Base-by-base conservation (phyloP, 2,888 invertebrate genomes). In the Dusona sp. region DNA sequence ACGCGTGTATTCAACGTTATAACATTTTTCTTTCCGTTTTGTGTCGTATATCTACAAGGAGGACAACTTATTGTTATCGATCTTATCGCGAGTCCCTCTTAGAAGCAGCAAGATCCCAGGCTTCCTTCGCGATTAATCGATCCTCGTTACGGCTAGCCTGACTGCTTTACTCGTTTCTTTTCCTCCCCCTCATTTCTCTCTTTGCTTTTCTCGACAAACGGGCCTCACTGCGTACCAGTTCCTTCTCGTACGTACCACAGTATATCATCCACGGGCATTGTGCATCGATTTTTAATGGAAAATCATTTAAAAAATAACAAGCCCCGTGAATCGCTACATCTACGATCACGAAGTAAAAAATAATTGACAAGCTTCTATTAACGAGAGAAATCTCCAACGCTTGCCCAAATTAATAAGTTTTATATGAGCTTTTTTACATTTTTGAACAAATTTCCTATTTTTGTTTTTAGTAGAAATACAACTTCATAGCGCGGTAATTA, bases 41-140 rank as follows among this genome's bases (percentile, higher is more conserved):
- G 4, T 16, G 8, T 29, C 16, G 48, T 33, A 22, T 11, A 64
- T 77, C n/a, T 29, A 65, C 36, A 83, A 70, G 48, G 33, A 33
- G 75, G 67, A 68, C 79, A 68, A 74, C 77, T 86, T 80, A 86
- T 86, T 86, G 77, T 86, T 80, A 72, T 86, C 72, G 86, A 83
- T 83, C 83, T 80, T 78, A 83, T 83, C 78, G 77, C 45, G 42
- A 79, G 79, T 38, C 77, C 54, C 72, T 57, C 77, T 79, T 72
- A 82, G 72, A 61, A 64, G 84, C 68, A 70, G 68, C 57, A 74
- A 51, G 57, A 77, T 54, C 75, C 36, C 61, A 48, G 67, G 51
- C 38, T 73, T 48, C 77, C 22, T 61, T 73, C 67, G 45, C 83
- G 77, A 86, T 86, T 83, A 83, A 86, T 86, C 79, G 86, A 65